Base-by-base conservation (phyloP, 2,797 vertebrate species). In the Zalophus californianus region DNA sequence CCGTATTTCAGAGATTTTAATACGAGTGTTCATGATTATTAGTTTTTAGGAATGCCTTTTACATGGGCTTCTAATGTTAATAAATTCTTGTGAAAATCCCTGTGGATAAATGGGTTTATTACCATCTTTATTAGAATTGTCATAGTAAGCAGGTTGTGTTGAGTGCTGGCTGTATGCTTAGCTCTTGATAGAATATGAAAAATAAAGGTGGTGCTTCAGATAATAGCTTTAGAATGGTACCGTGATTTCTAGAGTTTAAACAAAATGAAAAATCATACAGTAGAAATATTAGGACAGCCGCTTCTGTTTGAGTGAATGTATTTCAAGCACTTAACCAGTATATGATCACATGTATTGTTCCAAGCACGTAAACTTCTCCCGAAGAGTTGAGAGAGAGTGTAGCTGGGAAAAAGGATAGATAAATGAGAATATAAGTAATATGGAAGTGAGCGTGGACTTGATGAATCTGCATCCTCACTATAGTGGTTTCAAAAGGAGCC, bases 21-120 rank as follows among this genome's bases (percentile, higher is more conserved):
- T 66, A 48, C 44, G 35, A 48, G 4, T 88, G 6, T 88, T 96
- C 82, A 80, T 85, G 85, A 79, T 38, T 60, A 68, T 90, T 94
- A 86, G 41, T 89, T 94, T 75, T 44, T 70, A 85, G 20, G 54
- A 86, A 14, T 89, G 9, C 18, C 41, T 88, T 96, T 80, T 82
- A 50, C 8, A n/a, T 92, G 66, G 50, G 77, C 27, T 86, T 87
- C 58, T 4, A 64, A 1, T 90, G 27, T 78, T 90, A 86, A 82
- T 77, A 91, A 86, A 41, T 58, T 38, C 25, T 83, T 60, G 11
- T 70, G 58, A 95, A 80, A 86, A 79, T 62, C 16, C 21, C 44
- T 96, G 29, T 18, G 12, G 54, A 66, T 94, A 86, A 72, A 48
- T 79, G 38, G 35, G 4, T 1, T 70, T 89, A 79, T 97, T 75